Evolutionary conservation across 2,797 vertebrate genomes (phyloP), one percentile per base, ranked within the genome.

Genomic region (Simalia tracyae): DNA sequence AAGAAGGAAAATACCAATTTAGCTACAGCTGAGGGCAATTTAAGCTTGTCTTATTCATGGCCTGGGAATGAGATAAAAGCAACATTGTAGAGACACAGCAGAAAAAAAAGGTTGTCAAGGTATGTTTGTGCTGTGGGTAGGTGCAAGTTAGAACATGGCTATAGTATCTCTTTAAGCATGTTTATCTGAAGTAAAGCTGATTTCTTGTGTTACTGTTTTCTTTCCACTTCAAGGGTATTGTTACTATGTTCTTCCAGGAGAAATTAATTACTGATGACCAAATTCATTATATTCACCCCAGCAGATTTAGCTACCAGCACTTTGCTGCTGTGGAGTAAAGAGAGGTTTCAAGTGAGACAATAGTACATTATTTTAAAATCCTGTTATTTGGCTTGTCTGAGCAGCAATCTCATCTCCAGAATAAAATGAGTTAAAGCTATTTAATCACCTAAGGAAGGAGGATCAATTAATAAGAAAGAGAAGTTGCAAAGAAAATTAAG

Each of bases 221-320:
- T 91, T 63, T 94, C 94, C 0, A 0, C 91, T 93, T 93, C 84
- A 93, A 89, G 88, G 68, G 84, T 66, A 84, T 93, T 89, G 93
- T 92, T 93, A 81, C 9, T 46, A 90, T 42, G 63, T 94, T 56
- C 36, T 92, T 68, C 95, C 94, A 63, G 86, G 85, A 95, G 85
- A 93, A 96, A 96, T 96, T 96, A 95, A 96, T 96, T 95, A 96
- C 91, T 94, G 90, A 94, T 1, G 28, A 95, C 95, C 95, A 94
- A 96, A 96, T 96, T 97, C 96, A 95, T 96, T 93, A 92, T 91
- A 76, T 59, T 95, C 81, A 86, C n/a, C 85, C 63, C 93, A 4
- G 1, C 0, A 0, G 92, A 85, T 19, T 85, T 94, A 86, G 92
- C 87, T 87, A 89, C 89, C 91, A 72, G 91, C 0, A 0, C 31